Evolutionary conservation across 2,113 vertebrate species (phyloP), one percentile per base, ranked within the genome.

Genomic region (Lepisosteus osseus): DNA sequence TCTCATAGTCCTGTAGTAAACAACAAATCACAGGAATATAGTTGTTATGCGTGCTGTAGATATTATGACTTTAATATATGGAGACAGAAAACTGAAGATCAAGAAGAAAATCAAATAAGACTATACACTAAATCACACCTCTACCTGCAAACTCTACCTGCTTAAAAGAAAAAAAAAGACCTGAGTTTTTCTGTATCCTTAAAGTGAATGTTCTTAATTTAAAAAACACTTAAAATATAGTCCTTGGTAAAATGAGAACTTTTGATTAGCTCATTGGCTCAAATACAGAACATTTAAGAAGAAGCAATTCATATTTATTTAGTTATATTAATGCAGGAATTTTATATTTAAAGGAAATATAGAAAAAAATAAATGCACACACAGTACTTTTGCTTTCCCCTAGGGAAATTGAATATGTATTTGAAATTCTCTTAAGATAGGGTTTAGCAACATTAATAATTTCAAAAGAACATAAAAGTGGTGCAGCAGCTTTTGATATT

Each of bases 401-500:
- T 40, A 61, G 88, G 87, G 88, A 79, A 86, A 86, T 87, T n/a
- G 83, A 87, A 89, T 84, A 86, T 85, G 79, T 82, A 88, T 87
- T 84, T 86, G 80, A 76, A 68, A 78, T 80, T 85, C 86, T 86
- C 80, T 72, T 70, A 73, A 80, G 83, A 78, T 77, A 83, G 77
- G 76, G 62, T 84, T 86, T 83, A 86, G 85, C 71, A 73, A 82
- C 87, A 88, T 89, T 85, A 88, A 86, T 87, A 87, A 88, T 88
- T 90, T 89, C 79, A 82, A 57, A 79, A 83, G 72, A 84, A 85
- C 82, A 84, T 85, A 74, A 86, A 87, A 83, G 77, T 73, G 66
- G 74, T 77, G 80, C 76, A 77, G 75, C 77, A 66, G 73, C 65
- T 79, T 74, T 82, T 76, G 84, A 74, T 85, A 6, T 51, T 76